These are phyloP conservation scores for Nebria salina DNA, from an alignment of 2,888 invertebrate genomes.

Conservation along the genomic window DNA sequence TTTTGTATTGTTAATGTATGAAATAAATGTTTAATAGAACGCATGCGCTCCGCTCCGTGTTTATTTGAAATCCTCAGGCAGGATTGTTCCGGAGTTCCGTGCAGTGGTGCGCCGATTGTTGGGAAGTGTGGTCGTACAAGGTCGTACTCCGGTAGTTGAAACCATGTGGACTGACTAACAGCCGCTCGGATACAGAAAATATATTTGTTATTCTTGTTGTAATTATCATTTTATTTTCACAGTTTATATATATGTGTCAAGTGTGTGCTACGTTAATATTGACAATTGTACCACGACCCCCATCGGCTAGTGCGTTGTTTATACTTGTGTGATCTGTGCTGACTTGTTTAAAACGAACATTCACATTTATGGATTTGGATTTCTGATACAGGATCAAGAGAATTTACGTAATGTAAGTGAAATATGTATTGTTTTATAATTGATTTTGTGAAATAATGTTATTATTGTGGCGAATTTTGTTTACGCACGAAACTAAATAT, in stretches of 20 bases:
- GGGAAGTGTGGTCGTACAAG: constrained; percentile 29
- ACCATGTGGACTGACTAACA: constrained; percentile 29
- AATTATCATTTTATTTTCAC: background rate
- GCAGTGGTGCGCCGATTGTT: constrained; percentile 9
- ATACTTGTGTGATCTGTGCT: background rate
- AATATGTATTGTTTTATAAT: background rate
- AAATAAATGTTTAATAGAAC: background rate
- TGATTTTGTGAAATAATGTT: too few relatives aligned
- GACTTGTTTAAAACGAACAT: background rate
- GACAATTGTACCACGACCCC: background rate
- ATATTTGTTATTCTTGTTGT: background rate
- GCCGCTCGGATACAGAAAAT: background rate
- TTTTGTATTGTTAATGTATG: constrained; percentile 8
- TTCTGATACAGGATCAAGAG: background rate
- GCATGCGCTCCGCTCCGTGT: constrained; percentile 34
- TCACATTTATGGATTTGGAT: background rate
- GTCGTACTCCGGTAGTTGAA: background rate
- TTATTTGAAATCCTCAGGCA: constrained; percentile 12
- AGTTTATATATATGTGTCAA: background rate
- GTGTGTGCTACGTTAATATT: background rate
- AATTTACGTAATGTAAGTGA: background rate
- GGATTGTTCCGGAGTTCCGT: constrained; percentile 24
- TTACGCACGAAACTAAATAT: too few relatives aligned
- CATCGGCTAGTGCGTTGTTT: background rate
- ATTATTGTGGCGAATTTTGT: too few relatives aligned